Evolutionary conservation across 1,140 invertebrate species (phyloP).

Genomic region (Zaprionus vittiger): DNA sequence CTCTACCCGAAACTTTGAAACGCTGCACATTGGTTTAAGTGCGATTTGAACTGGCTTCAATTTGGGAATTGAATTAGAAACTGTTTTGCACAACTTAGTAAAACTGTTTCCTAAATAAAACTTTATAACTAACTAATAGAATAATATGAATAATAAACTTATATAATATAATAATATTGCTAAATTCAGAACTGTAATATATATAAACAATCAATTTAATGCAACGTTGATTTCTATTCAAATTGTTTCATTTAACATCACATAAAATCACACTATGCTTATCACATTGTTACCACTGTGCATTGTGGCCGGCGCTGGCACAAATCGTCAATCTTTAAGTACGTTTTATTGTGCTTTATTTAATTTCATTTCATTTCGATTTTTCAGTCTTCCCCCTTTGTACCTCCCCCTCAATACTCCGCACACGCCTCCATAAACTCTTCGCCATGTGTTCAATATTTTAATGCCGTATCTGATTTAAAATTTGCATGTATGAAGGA

Average conservation of each 20-base stretch:
- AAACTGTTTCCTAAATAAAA: not conserved
- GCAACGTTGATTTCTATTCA: not conserved
- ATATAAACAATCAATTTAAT: too few relatives aligned
- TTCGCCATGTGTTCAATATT: constrained; percentile 79
- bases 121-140: too few relatives aligned
- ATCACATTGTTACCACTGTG: constrained; percentile 17
- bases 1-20: constrained; percentile 17
- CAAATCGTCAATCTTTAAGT: constrained; percentile 74
- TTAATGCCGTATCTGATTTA: constrained; percentile 80
- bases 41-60: not conserved
- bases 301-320: constrained; percentile 20
- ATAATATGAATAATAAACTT: too few relatives aligned
- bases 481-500: constrained; percentile 69
- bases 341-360: constrained; percentile 81
- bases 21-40: constrained; percentile 8
- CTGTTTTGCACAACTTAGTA: too few relatives aligned
- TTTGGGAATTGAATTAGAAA: not conserved
- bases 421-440: constrained; percentile 25
- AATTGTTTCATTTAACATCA: not conserved
- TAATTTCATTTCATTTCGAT: constrained; percentile 70
- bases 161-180: not conserved
- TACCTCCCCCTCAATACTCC: not conserved
- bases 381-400: constrained; percentile 16
- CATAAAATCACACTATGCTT: not conserved
- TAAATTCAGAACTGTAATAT: not conserved